Evolutionary conservation across 64 coral and sea anemone species (phyloP).

Genomic region (Dendrophyllia cribrosa): DNA sequence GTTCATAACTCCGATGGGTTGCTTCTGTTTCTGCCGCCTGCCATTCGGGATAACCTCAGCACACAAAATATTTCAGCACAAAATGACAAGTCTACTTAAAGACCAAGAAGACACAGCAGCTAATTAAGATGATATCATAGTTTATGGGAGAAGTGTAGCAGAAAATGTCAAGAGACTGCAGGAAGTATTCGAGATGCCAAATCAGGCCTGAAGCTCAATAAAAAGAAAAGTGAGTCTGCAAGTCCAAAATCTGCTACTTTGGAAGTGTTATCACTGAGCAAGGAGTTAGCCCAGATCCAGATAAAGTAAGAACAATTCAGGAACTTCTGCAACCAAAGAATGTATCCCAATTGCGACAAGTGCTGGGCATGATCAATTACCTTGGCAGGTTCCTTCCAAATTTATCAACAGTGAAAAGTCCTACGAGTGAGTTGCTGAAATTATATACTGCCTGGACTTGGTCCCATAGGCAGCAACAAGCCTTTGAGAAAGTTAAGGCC

Average conservation of each 20-base stretch:
- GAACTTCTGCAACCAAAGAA: slow-evolving; percentile 26
- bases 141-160: not conserved
- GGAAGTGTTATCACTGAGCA: not conserved
- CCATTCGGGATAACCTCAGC: slow-evolving; percentile 4
- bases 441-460: not conserved
- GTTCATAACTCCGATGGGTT: no score
- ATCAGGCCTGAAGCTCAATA: slow-evolving; percentile 28
- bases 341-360: slow-evolving; percentile 18
- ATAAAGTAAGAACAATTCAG: not conserved
- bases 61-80: not conserved
- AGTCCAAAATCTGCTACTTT: slow-evolving; percentile 23
- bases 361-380: slow-evolving; percentile 58
- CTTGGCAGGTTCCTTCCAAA: slow-evolving; percentile 60
- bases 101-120: not conserved
- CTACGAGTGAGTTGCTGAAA: not conserved
- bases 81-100: not conserved
- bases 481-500: not conserved
- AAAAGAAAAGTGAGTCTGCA: slow-evolving; percentile 33
- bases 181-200: not conserved
- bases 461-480: not conserved
- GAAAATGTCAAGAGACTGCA: slow-evolving; percentile 28
- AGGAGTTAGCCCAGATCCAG: slow-evolving; percentile 17
- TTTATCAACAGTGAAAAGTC: not conserved
- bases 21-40: not conserved
- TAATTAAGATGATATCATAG: slow-evolving; percentile 45